Conservation (phyloP, 2,888 invertebrate genomes). For the Ophion slaviceki region DNA sequence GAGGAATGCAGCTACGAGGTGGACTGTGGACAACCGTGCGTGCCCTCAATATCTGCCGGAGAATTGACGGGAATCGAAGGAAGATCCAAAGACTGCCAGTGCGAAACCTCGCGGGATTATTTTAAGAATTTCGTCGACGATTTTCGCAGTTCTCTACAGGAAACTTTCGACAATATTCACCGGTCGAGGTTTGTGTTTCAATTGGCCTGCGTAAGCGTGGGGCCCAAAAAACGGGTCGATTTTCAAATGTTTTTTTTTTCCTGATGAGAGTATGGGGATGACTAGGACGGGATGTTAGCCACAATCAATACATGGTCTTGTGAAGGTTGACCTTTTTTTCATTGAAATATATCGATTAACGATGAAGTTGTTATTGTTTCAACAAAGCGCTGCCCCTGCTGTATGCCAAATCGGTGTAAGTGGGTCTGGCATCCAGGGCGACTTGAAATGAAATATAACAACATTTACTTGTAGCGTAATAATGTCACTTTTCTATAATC, state of each 20-base stretch:
- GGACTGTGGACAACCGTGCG: conserved; percentile 58
- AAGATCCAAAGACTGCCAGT: conserved; percentile 28
- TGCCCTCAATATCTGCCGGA: conserved; percentile 20
- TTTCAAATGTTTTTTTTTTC: background rate
- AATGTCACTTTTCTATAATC: no score
- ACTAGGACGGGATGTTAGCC: no score
- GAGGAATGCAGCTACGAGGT: conserved; percentile 45
- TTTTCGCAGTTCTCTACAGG: conserved; percentile 63
- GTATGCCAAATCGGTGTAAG: no score
- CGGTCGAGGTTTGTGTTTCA: conserved; percentile 63
- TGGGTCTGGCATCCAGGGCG: no score
- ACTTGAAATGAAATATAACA: no score
- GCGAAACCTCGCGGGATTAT: conserved; percentile 14
- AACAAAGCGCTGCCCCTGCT: no score
- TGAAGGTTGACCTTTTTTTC: no score
- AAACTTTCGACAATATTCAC: conserved; percentile 69
- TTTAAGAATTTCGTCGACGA: conserved; percentile 62
- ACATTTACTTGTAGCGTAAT: no score
- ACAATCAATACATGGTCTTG: no score
- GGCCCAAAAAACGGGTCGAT: background rate
- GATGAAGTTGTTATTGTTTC: no score
- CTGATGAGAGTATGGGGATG: background rate
- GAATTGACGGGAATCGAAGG: conserved; percentile 14
- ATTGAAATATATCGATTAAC: no score
- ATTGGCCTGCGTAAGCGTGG: background rate